These are phyloP conservation scores for Corythucha ciliata DNA, from an alignment of 2,888 invertebrate species.

Conservation along the genomic window DNA sequence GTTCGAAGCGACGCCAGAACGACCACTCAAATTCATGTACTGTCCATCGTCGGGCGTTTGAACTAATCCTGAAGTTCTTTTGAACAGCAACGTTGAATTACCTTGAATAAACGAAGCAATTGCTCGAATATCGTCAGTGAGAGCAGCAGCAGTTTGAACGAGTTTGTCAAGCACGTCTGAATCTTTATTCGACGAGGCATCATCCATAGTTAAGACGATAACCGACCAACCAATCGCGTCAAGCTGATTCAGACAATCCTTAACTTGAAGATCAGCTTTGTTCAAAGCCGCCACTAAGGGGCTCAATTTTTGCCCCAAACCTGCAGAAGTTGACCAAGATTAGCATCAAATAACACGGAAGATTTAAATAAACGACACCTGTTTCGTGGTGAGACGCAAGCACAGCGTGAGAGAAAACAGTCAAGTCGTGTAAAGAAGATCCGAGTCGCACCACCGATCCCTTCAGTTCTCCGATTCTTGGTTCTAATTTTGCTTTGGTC, in stretches of 20 bases:
- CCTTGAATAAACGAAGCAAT: slow-evolving; percentile 84
- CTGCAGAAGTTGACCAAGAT: slow-evolving; percentile 18
- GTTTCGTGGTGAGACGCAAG: slow-evolving; percentile 25
- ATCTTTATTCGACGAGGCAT: slow-evolving; percentile 13
- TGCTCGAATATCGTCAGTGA: slow-evolving; percentile 81
- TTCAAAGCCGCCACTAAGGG: slow-evolving; percentile 70
- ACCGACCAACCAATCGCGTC: slow-evolving; percentile 72
- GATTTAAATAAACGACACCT: slow-evolving; percentile 10
- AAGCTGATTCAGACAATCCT: slow-evolving; percentile 63
- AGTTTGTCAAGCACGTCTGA: slow-evolving; percentile 77
- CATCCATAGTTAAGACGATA: slow-evolving; percentile 47
- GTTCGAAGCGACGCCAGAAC: slow-evolving; percentile 42
- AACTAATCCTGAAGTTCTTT: slow-evolving; percentile 46
- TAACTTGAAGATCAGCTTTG: slow-evolving; percentile 69
- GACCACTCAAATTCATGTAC: slow-evolving; percentile 61
- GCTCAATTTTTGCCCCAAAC: slow-evolving; percentile 54
- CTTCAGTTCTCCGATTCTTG: slow-evolving; percentile 71
- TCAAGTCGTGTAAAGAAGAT: slow-evolving; percentile 73
- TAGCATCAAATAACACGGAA: not conserved
- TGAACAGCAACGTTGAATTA: slow-evolving; percentile 68
- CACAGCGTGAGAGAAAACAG: slow-evolving; percentile 45
- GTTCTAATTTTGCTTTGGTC: slow-evolving; percentile 76
- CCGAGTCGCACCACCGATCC: slow-evolving; percentile 66
- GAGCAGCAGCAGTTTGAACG: slow-evolving; percentile 72
- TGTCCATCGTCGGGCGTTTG: slow-evolving; percentile 65